Conservation (phyloP, 2,797 vertebrate genomes). For the Protosalanx chinensis region DNA sequence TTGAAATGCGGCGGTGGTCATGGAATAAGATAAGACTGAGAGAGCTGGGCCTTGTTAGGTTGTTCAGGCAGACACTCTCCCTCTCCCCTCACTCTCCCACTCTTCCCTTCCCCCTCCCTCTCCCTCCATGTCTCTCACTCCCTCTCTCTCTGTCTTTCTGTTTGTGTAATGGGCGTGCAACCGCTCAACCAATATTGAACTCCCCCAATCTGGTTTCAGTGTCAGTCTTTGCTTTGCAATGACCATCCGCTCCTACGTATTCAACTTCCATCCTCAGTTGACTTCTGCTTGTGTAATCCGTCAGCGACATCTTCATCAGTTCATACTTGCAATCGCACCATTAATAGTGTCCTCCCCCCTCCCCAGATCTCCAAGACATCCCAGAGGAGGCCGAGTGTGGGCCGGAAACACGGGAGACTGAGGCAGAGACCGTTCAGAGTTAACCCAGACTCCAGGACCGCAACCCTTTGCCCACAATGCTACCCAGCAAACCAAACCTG, state of each 20-base stretch:
- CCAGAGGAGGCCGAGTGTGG: slow-evolving; percentile 86
- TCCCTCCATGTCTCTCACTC: background rate
- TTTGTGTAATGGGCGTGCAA: slow-evolving; percentile 35
- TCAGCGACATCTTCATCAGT: background rate
- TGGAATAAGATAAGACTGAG: no score
- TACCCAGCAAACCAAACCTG: background rate
- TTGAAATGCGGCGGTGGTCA: no score
- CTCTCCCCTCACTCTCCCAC: background rate
- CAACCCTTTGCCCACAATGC: slow-evolving; percentile 1
- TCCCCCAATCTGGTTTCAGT: background rate
- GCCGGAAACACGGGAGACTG: slow-evolving; percentile 64
- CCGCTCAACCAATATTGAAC: slow-evolving; percentile 39
- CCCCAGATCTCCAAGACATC: slow-evolving; percentile 89
- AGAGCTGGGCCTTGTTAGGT: no score
- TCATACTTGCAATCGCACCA: background rate
- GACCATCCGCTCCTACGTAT: background rate
- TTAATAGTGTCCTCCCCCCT: background rate
- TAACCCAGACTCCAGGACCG: slow-evolving; percentile 22
- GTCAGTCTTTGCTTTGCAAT: slow-evolving; percentile 11
- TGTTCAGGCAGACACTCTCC: background rate
- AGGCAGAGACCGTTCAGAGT: slow-evolving; percentile 50
- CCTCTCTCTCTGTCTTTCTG: slow-evolving; percentile 20
- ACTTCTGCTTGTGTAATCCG: background rate
- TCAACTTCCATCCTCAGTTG: background rate
- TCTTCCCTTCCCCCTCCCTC: background rate